Evolutionary conservation across 1,140 invertebrate genomes (phyloP).

Genomic region (Physella acuta): DNA sequence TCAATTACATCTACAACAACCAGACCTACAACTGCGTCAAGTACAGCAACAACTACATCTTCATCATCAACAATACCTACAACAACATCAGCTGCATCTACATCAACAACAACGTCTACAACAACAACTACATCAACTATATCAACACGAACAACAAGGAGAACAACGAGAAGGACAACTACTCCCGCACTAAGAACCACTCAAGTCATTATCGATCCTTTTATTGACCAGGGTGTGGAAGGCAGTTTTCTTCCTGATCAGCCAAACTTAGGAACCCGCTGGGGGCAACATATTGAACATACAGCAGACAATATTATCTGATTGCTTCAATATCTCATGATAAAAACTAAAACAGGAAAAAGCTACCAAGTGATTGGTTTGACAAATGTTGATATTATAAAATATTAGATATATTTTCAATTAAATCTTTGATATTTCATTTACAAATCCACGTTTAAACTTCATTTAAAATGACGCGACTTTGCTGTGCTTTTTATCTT

Average conservation of each 20-base stretch:
- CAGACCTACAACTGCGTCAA: not conserved
- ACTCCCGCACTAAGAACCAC: not conserved
- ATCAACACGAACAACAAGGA: not conserved
- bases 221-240: not conserved
- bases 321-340: too few species aligned
- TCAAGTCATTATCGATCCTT: not conserved
- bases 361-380: too few species aligned
- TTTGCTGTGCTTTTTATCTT: too few species aligned
- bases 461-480: too few species aligned
- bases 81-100: not conserved
- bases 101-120: not conserved
- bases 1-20: not conserved
- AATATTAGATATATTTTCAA: too few species aligned
- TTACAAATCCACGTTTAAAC: too few species aligned
- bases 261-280: not conserved
- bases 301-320: too few species aligned
- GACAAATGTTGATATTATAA: too few species aligned
- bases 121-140: not conserved
- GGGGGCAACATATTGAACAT: not conserved
- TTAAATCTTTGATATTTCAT: too few species aligned
- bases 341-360: too few species aligned
- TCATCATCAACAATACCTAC: not conserved
- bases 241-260: not conserved
- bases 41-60: not conserved
- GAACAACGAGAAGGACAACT: not conserved